Base-by-base conservation (phyloP, 2,113 vertebrate species). In the Hemicordylus capensis region DNA sequence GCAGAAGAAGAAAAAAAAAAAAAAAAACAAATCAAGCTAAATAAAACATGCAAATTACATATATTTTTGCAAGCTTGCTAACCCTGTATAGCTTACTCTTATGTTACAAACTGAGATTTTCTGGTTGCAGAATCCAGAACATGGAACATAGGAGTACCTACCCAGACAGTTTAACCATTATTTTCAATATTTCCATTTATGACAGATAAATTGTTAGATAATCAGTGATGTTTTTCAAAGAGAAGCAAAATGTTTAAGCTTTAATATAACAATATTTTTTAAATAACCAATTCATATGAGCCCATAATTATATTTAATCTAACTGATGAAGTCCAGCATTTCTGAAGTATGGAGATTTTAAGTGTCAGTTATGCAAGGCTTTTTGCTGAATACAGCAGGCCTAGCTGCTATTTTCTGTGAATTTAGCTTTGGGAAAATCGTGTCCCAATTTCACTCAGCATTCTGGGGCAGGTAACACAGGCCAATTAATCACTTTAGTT, bases 401-500 rank as follows among this genome's bases (percentile, higher is more conserved):
- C 31, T 19, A 59, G 28, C 56, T 72, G 31, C 76, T 72, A 56
- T 9, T 85, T 37, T 85, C 64, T 72, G 66, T 48, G 31, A 70
- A 70, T 58, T 72, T 48, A 79, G 56, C 66, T 79, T 80, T 85
- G 76, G 56, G 56, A 72, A 79, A 85, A 79, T 79, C 15, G 8
- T 63, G 84, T 72, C 76, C 84, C 76, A 85, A 61, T 79, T 85
- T 85, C 69, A 73, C 10, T 48, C 66, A 61, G 76, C 56, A 85
- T 79, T 85, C 76, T 85, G 66, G 84, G 76, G 34, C 76, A 73
- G 54, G 56, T 80, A 85, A 37, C 42, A 48, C 14, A 85, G n/a
- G 56, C 84, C 76, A 72, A 79, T 85, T 85, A 85, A 85, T 72
- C 66, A 79, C 66, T 51, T 80, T 61, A 22, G 28, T 70, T 59